Evolutionary conservation across 2,888 invertebrate genomes (phyloP), one percentile per base, ranked within the genome.

Genomic region (Suillia variegata): DNA sequence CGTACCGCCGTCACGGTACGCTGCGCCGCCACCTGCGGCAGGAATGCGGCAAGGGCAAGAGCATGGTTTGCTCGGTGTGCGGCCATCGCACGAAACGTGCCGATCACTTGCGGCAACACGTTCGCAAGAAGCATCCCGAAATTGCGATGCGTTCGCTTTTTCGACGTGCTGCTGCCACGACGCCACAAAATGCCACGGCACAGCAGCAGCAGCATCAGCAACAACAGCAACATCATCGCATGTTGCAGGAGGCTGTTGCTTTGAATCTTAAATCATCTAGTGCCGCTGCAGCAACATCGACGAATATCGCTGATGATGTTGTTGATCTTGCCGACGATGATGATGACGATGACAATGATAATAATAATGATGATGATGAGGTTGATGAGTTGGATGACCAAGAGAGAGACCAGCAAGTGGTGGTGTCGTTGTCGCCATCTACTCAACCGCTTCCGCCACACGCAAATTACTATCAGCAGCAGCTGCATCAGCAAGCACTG

Each of bases 1-100:
- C 83, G 26, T 87, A 87, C 74, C 83, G 85, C 52, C 83, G 84
- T 38, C 81, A 83, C 67, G 85, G 84, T 65, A 86, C 85, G n/a
- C 75, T 87, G 59, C 80, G 83, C 45, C 80, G 83, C 48, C 87
- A 87, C 68, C 70, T 84, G 69, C 80, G 83, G 6, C 84, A 85
- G 66, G 85, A 86, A 70, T 86, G 87, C 68, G 86, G 86, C 51
- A 84, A 84, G 71, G 81, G 80, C 58, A 82, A 82, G 67, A 76
- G 77, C 34, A 81, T 82, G 80, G 80, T 80, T 2, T 86, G 86
- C 67, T 84, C 85, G 1, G 82, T 84, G 38, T 86, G 86, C 68
- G 80, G 82, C 10, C 84, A 85, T 73, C 79, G 83, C 55, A 84
- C 85, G 56, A 85, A 85, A 69, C 82, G 85, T 54, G 83, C 85